A percentile compares a stretch with the other conserved stretches of the same genome.
These are phyloP conservation scores for Nannoperca australis DNA, from an alignment of 2,797 vertebrate species.

Conservation along the genomic window DNA sequence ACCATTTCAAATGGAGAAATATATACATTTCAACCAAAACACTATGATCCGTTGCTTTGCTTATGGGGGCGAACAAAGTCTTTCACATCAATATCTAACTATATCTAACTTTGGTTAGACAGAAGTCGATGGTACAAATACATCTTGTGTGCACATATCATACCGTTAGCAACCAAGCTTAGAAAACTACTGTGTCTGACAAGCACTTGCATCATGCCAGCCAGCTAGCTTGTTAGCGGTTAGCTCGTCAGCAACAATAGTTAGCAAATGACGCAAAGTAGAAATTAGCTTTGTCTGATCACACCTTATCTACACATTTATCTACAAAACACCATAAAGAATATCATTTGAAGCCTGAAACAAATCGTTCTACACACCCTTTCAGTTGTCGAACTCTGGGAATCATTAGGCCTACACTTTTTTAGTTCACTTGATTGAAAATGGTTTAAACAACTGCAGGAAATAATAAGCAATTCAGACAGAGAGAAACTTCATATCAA, in stretches of 20 bases:
- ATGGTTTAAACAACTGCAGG: conserved; percentile 19
- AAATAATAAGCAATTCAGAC: conserved; percentile 10
- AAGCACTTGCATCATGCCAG: too few relatives aligned
- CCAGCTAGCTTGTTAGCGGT: neutral
- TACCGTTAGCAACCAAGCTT: neutral
- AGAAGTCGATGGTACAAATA: neutral
- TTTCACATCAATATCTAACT: neutral
- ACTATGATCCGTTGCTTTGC: neutral
- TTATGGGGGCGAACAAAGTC: neutral
- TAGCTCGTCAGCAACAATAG: neutral
- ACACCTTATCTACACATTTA: neutral
- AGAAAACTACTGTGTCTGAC: neutral
- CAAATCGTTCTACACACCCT: neutral
- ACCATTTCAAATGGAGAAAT: neutral
- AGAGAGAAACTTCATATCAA: conserved; percentile 40
- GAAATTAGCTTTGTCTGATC: neutral
- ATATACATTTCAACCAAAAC: neutral
- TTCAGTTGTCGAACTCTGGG: conserved; percentile 12
- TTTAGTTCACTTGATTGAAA: conserved; percentile 26
- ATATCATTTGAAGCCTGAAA: neutral
- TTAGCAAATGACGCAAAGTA: neutral
- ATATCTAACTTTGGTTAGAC: neutral
- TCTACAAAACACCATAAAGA: neutral
- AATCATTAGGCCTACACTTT: conserved; percentile 34
- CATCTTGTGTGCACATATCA: too few relatives aligned